Evolutionary conservation across 2,888 invertebrate species (phyloP), one percentile per base, ranked within the genome.

Genomic region (Cyclophora albipunctata): DNA sequence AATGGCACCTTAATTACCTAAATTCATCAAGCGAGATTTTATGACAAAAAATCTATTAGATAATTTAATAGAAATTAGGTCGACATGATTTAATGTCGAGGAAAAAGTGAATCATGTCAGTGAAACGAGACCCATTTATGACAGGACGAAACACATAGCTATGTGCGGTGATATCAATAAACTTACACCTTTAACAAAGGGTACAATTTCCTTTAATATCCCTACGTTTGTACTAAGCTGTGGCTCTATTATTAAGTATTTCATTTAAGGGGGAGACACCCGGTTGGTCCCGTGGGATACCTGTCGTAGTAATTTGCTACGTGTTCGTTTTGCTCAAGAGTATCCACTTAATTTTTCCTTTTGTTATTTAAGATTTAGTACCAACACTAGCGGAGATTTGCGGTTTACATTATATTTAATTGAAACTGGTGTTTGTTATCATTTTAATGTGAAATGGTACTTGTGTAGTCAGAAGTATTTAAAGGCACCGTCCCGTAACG

Each of bases 301-400:
- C 84, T 86, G 86, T 87, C 86, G 68, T 71, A 69, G 78, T 84
- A 78, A 86, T 84, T 83, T 73, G 74, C 73, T 68, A 76, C 75
- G 72, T 73, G 72, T 71, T 73, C 65, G 66, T 64, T 64, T 66
- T 52, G 49, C 51, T 54, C 51, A 61, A 63, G 62, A 62, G 59
- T 58, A 64, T 58, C 66, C 60, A 69, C 66, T 68, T 73, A 69
- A 70, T 74, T 71, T 69, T 69, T 68, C 66, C 64, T 67, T 71
- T 71, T 70, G 67, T 73, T 70, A 62, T 71, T 70, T 68, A 67
- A 69, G 78, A 81, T 83, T 81, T 78, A 71, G 68, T 71, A 63
- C 63, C 62, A 47, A 57, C 60, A 53, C 63, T 68, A 61, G 67
- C 63, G 62, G 59, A 67, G 63, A 67, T 75, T 75, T 71, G 60